Base-by-base conservation (phyloP, 2,888 invertebrate species). In the Mesopsocus fuscifrons region DNA sequence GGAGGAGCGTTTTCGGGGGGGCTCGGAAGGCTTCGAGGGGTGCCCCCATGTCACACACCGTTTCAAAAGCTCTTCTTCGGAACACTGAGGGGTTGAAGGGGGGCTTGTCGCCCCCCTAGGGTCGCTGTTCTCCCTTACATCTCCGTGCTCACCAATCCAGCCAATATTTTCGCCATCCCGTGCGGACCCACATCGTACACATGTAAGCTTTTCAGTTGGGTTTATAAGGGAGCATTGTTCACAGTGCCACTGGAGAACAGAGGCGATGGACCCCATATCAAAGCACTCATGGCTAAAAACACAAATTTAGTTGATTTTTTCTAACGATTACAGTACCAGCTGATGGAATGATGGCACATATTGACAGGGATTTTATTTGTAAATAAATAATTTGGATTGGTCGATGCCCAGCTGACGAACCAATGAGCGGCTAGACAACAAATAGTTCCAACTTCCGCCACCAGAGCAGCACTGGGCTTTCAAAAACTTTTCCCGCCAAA, bases 181-280 rank as follows among this genome's bases (percentile, higher is more conserved):
- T 41, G 55, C 52, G 47, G 55, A 49, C 54, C 80, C 82, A 68
- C 85, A 87, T 71, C 81, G 75, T 68, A 78, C 71, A 65, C 87
- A 87, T 68, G 73, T 77, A 54, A 73, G 67, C 63, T 77, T 76
- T 66, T 87, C 85, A 50, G 83, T 84, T 52, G 85, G 83, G 64
- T 87, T 87, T 65, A 87, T 84, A 65, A 80, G 74, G 66, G 79
- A 75, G 69, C 87, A 87, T 65, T 76, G 73, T 63, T 74, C 74
- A 71, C 87, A 87, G 69, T 83, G 80, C 85, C 85, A 88, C 70
- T 87, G 87, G 64, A 87, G 74, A 68, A 87, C 85, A 63, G 87
- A 87, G 67, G 85, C 84, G 69, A 85, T 85, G 63, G 85, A 84
- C 67, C 87, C 87, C 87, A 87, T 87, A 60, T 61, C 67, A 59